A percentile compares a stretch with the other conserved stretches of the same genome.
These are phyloP conservation scores for Lepidocolaptes lacrymiger DNA, from an alignment of 2,797 vertebrate species.

Conservation along the genomic window DNA sequence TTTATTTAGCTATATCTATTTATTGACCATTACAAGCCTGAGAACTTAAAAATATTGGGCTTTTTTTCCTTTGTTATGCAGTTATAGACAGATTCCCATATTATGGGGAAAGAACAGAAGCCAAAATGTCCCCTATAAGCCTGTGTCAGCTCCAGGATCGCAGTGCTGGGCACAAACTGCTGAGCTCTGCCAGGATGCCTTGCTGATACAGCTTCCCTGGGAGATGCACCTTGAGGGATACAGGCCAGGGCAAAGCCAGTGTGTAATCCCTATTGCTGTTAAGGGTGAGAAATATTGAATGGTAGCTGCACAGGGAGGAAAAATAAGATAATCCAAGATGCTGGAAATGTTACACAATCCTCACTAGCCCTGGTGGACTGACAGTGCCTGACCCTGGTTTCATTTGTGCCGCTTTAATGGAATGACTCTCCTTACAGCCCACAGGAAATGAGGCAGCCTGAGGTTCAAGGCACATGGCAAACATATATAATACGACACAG, in stretches of 20 bases:
- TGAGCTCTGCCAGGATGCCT: background rate
- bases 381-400: background rate
- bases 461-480: background rate
- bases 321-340: background rate
- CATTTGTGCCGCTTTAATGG: background rate
- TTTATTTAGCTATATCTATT: background rate
- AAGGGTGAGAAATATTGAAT: background rate
- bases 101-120: background rate
- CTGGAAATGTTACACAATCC: background rate
- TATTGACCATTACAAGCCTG: background rate
- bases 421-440: background rate
- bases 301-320: background rate
- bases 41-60: background rate
- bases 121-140: background rate
- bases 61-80: background rate
- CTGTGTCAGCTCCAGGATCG: background rate
- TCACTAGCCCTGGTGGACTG: background rate
- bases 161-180: background rate
- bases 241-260: background rate
- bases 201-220: background rate
- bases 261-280: background rate
- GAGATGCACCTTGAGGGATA: background rate
- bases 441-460: background rate
- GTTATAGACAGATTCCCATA: background rate
- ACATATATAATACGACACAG: background rate